phyloP scores from a whole-genome alignment of 2,888 invertebrate species.

The Tortricodes alternella region DNA sequence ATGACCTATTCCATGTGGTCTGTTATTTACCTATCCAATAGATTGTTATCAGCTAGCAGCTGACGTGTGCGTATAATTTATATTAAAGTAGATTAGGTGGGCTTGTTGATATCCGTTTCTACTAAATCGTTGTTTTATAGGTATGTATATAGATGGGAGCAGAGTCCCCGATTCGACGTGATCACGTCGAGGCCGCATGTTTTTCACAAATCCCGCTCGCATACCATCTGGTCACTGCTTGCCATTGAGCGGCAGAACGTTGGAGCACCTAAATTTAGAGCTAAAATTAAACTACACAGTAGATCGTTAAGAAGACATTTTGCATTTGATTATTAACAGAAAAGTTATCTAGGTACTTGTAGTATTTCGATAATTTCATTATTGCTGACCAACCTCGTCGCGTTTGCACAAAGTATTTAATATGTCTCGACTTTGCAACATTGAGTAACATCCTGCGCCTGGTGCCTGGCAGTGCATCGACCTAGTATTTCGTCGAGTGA shows the following conservation, averaged over 20 bases:
- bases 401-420: conserved; percentile 29
- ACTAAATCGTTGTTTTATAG: conserved; percentile 32
- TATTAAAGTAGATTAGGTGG: conserved; percentile 1
- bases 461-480: conserved; percentile 51
- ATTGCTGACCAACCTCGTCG: background rate
- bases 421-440: conserved; percentile 40
- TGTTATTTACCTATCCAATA: too few species aligned
- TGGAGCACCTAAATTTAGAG: background rate
- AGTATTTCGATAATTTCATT: background rate
- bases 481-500: conserved; percentile 47
- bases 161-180: conserved; percentile 51
- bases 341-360: too few species aligned
- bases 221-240: conserved; percentile 16
- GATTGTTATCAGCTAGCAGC: too few species aligned
- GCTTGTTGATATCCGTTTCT: conserved; percentile 6
- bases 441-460: conserved; percentile 44
- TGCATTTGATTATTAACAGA: too few species aligned
- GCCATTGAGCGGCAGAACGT: conserved; percentile 1
- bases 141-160: conserved; percentile 44
- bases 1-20: too few species aligned
- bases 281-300: conserved; percentile 7
- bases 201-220: conserved; percentile 30
- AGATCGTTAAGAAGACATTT: background rate
- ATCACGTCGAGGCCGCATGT: conserved; percentile 58
- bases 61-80: too few species aligned